These are phyloP conservation scores for Erpobdella octoculata DNA, from an alignment of 2,888 invertebrate species.

Conservation along the genomic window DNA sequence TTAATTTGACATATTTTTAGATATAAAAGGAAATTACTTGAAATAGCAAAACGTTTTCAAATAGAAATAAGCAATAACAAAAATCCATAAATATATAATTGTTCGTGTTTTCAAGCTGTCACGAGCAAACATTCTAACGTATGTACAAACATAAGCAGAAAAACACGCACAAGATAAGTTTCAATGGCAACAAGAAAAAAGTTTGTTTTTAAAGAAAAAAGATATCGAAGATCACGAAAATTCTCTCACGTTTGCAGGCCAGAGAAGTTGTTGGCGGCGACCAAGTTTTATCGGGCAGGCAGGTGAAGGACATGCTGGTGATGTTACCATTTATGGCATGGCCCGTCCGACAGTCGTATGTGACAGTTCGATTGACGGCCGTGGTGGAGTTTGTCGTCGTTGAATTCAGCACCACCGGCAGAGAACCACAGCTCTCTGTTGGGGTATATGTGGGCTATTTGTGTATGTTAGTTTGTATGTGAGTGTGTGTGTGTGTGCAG, in stretches of 20 bases:
- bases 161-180: too few relatives aligned
- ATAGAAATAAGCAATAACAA: neutral
- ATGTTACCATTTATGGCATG: slow-evolving; percentile 31
- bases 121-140: too few relatives aligned
- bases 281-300: slow-evolving; percentile 35
- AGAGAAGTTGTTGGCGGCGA: neutral
- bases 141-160: too few relatives aligned
- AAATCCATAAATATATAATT: neutral
- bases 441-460: too few relatives aligned
- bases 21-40: neutral
- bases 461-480: too few relatives aligned
- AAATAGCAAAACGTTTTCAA: neutral
- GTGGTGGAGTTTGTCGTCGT: slow-evolving; percentile 25
- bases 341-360: slow-evolving; percentile 35
- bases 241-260: slow-evolving; percentile 34
- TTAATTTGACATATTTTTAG: neutral
- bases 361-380: slow-evolving; percentile 31
- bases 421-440: slow-evolving; percentile 35
- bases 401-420: slow-evolving; percentile 33
- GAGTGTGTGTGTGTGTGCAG: neutral
- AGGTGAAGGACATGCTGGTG: slow-evolving; percentile 33
- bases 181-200: too few relatives aligned
- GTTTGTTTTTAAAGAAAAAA: too few relatives aligned
- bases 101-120: neutral
- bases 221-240: neutral